A percentile compares a stretch with the other conserved stretches of the same genome.
Conservation (phyloP, 2,113 vertebrate genomes). For the Rynchops niger region DNA sequence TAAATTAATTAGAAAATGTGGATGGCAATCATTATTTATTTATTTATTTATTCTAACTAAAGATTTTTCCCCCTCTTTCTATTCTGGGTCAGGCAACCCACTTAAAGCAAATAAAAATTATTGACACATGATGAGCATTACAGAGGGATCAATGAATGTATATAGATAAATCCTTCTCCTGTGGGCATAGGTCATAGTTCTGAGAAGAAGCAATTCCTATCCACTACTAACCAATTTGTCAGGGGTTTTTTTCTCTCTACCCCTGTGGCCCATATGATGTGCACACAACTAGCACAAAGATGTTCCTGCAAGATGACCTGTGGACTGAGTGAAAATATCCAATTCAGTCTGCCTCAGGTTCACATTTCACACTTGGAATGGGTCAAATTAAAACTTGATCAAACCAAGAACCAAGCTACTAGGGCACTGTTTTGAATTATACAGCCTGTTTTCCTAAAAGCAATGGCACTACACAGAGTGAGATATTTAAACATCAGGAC, state of each 20-base stretch:
- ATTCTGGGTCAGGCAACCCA: not conserved
- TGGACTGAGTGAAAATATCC: not conserved
- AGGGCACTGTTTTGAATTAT: not conserved
- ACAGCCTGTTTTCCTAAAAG: slow-evolving; percentile 11
- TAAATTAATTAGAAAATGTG: not conserved
- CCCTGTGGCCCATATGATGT: not conserved
- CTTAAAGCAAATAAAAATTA: not conserved
- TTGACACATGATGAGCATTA: not conserved
- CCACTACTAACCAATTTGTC: not conserved
- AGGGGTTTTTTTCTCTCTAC: not conserved
- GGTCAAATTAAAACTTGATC: not conserved
- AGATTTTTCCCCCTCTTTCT: not conserved
- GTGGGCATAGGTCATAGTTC: not conserved
- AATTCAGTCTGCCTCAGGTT: not conserved
- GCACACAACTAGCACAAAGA: not conserved
- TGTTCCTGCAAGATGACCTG: not conserved
- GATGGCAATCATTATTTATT: not conserved
- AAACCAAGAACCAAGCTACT: not conserved
- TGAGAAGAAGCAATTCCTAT: not conserved
- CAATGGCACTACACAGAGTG: slow-evolving; percentile 16
- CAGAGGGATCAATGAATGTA: not conserved
- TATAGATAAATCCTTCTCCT: not conserved
- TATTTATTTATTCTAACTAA: not conserved
- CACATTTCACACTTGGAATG: not conserved
- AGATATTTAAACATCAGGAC: slow-evolving; percentile 49